Evolutionary conservation across 2,797 vertebrate genomes (phyloP).

Genomic region (Semaprochilodus insignis): DNA sequence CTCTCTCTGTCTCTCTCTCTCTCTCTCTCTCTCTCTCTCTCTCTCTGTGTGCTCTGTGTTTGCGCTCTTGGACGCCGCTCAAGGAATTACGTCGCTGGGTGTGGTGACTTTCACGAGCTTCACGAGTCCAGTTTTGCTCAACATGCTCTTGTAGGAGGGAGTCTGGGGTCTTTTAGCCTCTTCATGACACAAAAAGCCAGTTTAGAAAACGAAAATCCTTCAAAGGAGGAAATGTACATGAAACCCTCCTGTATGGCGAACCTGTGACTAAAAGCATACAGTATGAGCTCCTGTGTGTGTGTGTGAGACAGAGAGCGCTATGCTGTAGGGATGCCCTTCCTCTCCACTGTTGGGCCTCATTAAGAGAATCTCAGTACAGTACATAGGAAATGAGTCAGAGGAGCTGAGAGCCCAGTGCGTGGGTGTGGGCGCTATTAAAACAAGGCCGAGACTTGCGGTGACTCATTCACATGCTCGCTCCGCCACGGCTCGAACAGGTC

Average conservation of each 20-base stretch:
- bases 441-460: constrained; percentile 80
- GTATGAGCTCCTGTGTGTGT: not conserved
- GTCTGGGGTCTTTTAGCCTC: constrained; percentile 39
- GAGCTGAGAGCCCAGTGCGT: constrained; percentile 74
- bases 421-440: constrained; percentile 85
- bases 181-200: not conserved
- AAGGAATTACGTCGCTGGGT: constrained; percentile 62
- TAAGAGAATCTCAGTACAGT: constrained; percentile 70
- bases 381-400: constrained; percentile 85
- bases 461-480: constrained; percentile 80
- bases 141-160: constrained; percentile 17
- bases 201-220: too few species aligned
- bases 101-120: constrained; percentile 57
- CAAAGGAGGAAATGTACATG: not conserved
- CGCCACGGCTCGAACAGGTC: constrained; percentile 45
- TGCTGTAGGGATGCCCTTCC: not conserved
- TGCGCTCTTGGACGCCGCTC: constrained; percentile 53
- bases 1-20: not conserved
- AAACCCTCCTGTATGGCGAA: not conserved
- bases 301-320: not conserved
- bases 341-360: constrained; percentile 43
- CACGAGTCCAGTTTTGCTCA: constrained; percentile 17
- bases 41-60: constrained; percentile 37
- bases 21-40: not conserved
- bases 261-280: too few species aligned